phyloP scores from a whole-genome alignment of 2,888 invertebrate species.

The Drosophila limbata region DNA sequence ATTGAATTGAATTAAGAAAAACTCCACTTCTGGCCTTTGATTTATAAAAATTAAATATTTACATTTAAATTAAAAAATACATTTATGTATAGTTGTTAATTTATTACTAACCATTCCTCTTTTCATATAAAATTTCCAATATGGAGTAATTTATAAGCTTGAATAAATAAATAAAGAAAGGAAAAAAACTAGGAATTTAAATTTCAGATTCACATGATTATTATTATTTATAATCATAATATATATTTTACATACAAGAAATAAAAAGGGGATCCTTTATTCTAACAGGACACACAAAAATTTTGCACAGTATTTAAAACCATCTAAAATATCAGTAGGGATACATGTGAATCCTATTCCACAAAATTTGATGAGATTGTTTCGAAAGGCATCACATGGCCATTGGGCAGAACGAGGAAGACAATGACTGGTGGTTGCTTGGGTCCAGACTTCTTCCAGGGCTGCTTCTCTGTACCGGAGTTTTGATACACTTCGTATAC shows the following conservation, averaged over 20 bases:
- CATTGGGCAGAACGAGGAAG: slow-evolving; percentile 74
- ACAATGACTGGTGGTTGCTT: slow-evolving; percentile 63
- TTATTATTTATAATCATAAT: too few species aligned
- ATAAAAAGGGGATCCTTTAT: background rate
- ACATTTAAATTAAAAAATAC: too few species aligned
- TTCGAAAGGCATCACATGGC: slow-evolving; percentile 77
- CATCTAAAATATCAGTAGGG: background rate
- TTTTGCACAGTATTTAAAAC: background rate
- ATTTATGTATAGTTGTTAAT: too few species aligned
- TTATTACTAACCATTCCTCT: background rate
- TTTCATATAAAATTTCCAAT: background rate
- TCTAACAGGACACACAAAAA: slow-evolving; percentile 5
- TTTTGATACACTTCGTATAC: slow-evolving; percentile 78
- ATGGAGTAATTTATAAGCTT: background rate
- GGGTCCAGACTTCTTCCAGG: slow-evolving; percentile 33
- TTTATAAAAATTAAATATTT: too few species aligned
- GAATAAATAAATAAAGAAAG: background rate
- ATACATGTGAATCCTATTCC: background rate
- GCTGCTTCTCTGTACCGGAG: slow-evolving; percentile 16
- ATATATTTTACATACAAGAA: background rate
- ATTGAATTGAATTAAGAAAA: too few species aligned
- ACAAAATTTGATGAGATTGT: slow-evolving; percentile 26
- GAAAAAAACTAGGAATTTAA: background rate
- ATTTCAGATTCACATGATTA: background rate
- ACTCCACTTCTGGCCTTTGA: too few species aligned